These are phyloP conservation scores for Buceros bicornis DNA, from an alignment of 2,797 vertebrate species.

Conservation along the genomic window DNA sequence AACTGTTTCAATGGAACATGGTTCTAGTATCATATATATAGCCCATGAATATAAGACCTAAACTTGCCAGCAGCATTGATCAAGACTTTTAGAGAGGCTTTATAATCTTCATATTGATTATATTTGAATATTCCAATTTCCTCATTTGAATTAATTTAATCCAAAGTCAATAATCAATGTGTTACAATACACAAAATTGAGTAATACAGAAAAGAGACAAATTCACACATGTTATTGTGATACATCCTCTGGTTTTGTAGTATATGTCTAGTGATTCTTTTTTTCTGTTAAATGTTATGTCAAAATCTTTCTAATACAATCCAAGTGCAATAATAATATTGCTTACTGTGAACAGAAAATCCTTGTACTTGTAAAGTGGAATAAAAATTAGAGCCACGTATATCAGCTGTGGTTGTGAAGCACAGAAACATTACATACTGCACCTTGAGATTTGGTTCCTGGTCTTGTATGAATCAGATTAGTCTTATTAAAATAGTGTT, in stretches of 20 bases:
- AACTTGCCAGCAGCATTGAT: neutral
- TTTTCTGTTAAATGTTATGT: neutral
- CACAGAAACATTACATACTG: neutral
- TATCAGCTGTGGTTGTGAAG: neutral
- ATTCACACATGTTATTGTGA: accelerated
- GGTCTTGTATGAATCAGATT: neutral
- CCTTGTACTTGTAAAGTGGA: neutral
- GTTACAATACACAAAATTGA: neutral
- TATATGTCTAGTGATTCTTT: accelerated
- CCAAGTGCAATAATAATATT: neutral
- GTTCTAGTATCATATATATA: neutral
- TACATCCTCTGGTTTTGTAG: neutral
- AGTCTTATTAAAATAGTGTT: neutral
- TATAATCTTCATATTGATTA: neutral
- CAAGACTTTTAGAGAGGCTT: neutral
- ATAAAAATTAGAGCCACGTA: neutral
- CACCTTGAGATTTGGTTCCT: neutral
- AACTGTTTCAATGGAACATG: neutral
- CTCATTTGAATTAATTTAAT: neutral
- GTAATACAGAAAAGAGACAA: neutral
- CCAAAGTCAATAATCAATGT: neutral
- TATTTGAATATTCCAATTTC: neutral
- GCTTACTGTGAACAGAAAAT: neutral
- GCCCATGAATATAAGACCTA: neutral
- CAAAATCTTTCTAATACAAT: neutral